phyloP scores from a whole-genome alignment of 1,140 invertebrate genomes.

The Eupeodes corollae region DNA sequence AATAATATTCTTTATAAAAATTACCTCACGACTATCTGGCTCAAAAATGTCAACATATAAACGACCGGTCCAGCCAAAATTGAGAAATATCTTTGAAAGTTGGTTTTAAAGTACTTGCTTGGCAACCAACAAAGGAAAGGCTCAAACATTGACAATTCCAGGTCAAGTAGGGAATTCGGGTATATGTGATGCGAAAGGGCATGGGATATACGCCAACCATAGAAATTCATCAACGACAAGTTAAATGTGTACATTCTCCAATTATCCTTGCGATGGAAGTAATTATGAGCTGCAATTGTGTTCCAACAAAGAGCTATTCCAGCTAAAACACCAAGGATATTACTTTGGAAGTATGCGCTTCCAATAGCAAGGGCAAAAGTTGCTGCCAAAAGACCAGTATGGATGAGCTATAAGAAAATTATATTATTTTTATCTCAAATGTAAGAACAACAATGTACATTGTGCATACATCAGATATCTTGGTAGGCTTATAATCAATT shows the following conservation, averaged over 20 bases:
- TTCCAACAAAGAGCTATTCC: constrained; percentile 47
- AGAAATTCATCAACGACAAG: constrained; percentile 48
- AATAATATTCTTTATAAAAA: too few relatives aligned
- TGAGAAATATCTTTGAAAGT: constrained; percentile 36
- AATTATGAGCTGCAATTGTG: constrained; percentile 61
- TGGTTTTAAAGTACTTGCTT: constrained; percentile 37
- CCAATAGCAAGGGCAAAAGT: constrained; percentile 43
- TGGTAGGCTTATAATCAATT: constrained; percentile 33
- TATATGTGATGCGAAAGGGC: constrained; percentile 69
- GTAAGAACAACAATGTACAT: background rate
- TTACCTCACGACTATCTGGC: constrained; percentile 25
- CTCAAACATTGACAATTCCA: constrained; percentile 59
- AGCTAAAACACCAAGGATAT: constrained; percentile 36
- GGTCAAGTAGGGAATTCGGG: constrained; percentile 65
- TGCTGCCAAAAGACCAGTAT: constrained; percentile 32
- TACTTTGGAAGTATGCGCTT: constrained; percentile 40
- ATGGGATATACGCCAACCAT: constrained; percentile 67
- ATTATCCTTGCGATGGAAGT: constrained; percentile 66
- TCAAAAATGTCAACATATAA: constrained; percentile 38
- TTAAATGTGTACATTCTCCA: constrained; percentile 76
- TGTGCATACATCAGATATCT: constrained; percentile 30
- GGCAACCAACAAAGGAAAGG: constrained; percentile 61
- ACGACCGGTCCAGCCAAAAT: constrained; percentile 42
- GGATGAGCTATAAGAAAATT: constrained; percentile 17
- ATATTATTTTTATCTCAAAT: constrained; percentile 37